Evolutionary conservation across 2,113 vertebrate species (phyloP).

Genomic region (Percopsis transmontana): DNA sequence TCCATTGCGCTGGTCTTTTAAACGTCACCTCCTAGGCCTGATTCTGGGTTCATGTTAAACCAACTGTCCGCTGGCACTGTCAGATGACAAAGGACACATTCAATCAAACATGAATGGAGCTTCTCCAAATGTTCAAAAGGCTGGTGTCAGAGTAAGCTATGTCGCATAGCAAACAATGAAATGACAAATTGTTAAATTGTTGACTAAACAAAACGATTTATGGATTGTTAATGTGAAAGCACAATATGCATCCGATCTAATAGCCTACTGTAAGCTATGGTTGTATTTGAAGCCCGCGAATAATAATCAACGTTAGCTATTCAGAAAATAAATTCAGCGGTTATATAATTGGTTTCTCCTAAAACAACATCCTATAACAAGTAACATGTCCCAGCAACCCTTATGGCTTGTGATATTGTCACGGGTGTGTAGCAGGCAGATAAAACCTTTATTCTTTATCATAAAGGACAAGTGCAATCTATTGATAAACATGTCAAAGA

Average conservation of each 20-base stretch:
- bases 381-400: too few species aligned
- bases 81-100: not conserved
- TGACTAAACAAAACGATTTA: not conserved
- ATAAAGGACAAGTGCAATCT: not conserved
- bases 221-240: too few species aligned
- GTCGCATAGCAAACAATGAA: not conserved
- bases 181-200: not conserved
- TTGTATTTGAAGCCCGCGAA: too few species aligned
- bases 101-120: not conserved
- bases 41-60: not conserved
- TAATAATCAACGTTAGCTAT: too few species aligned
- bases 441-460: too few species aligned
- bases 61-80: not conserved
- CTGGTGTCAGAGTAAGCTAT: not conserved
- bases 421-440: too few species aligned
- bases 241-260: too few species aligned
- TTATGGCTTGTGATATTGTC: not conserved
- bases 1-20: slow-evolving; percentile 53
- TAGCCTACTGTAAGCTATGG: too few species aligned
- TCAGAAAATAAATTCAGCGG: too few species aligned
- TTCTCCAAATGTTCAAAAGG: not conserved
- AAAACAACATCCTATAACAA: too few species aligned
- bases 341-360: too few species aligned
- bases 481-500: not conserved
- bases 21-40: slow-evolving; percentile 5